These are phyloP conservation scores for Lateolabrax maculatus DNA, from an alignment of 2,797 vertebrate genomes.

Conservation along the genomic window DNA sequence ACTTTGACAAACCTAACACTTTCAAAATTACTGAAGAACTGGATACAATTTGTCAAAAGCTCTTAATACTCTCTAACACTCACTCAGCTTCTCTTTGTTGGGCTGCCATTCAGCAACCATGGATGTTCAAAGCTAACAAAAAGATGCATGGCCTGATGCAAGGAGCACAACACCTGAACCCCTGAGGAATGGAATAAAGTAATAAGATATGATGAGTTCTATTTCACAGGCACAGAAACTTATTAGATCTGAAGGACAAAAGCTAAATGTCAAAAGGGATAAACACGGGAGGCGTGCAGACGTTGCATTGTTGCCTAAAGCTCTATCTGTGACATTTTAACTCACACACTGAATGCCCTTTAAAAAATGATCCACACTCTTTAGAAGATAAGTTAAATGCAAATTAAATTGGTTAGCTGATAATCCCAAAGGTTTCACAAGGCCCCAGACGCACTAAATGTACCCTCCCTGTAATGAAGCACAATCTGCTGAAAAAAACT, in stretches of 20 bases:
- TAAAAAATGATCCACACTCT: conserved; percentile 42
- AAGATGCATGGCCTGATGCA: conserved; percentile 4
- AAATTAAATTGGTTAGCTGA: conserved; percentile 48
- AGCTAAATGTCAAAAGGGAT: conserved; percentile 41
- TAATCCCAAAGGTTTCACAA: conserved; percentile 39
- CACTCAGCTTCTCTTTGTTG: background rate
- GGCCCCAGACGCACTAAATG: background rate
- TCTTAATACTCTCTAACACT: background rate
- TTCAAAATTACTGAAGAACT: background rate
- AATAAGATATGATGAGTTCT: conserved; percentile 20
- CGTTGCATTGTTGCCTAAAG: conserved; percentile 17
- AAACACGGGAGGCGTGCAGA: conserved; percentile 13
- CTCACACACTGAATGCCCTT: conserved; percentile 56
- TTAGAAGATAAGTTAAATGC: conserved; percentile 25
- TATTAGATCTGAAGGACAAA: conserved; percentile 36
- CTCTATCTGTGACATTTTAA: conserved; percentile 59
- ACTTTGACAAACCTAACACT: background rate
- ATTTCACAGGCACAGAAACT: conserved; percentile 37
- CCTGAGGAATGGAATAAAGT: conserved; percentile 15
- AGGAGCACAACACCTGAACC: conserved; percentile 28
- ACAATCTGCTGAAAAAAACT: conserved; percentile 3
- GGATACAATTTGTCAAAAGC: conserved; percentile 2
- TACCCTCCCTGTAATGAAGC: conserved; percentile 14
- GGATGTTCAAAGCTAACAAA: conserved; percentile 14
- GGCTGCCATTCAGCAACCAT: background rate